Base-by-base conservation (phyloP, 2,888 invertebrate genomes). In the Andrena fulva region DNA sequence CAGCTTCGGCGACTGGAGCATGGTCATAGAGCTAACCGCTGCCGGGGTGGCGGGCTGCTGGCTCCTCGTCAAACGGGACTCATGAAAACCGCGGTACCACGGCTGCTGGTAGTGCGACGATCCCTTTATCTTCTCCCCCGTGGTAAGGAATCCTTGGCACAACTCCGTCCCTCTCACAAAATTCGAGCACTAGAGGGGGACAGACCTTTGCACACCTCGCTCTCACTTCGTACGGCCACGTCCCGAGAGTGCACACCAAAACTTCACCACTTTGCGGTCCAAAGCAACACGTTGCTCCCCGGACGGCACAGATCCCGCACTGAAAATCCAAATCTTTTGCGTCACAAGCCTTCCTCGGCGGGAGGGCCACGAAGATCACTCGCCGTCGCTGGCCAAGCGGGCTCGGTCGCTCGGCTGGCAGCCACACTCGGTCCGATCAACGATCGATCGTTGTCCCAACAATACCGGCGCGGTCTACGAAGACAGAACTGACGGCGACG, bases 1-100 rank as follows among this genome's bases (percentile, higher is more conserved):
- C 86, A 94, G 92, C 89, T 94, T 94, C 78, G 93, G 93, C 86
- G 93, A 92, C 91, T 94, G 93, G 52, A 94, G 91, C 94, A 94
- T 94, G 89, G 94, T 93, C 94, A 94, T 93, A 90, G 91, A 91
- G 89, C 85, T 89, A 64, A 86, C 86, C 81, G 89, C 82, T 75
- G 84, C 86, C 87, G 89, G 77, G 68, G 75, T 88, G 87, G 82
- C 87, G 85, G 85, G 84, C 84, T 87, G 77, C 76, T 85, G 87
- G 82, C 85, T 84, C 75, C 77, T 76, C 79, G 91, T 91, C 92
- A 92, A 89, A 88, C 88, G 84, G 80, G 89, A 87, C 81, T 82
- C 92, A 91, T 90, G 85, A 86, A 89, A 89, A 72, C 88, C 89
- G 77, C 88, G 85, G 76, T 87, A 87, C 85, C 88, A 87, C 89